Conservation (phyloP, 2,797 vertebrate genomes). For the Labeo calbasu region DNA sequence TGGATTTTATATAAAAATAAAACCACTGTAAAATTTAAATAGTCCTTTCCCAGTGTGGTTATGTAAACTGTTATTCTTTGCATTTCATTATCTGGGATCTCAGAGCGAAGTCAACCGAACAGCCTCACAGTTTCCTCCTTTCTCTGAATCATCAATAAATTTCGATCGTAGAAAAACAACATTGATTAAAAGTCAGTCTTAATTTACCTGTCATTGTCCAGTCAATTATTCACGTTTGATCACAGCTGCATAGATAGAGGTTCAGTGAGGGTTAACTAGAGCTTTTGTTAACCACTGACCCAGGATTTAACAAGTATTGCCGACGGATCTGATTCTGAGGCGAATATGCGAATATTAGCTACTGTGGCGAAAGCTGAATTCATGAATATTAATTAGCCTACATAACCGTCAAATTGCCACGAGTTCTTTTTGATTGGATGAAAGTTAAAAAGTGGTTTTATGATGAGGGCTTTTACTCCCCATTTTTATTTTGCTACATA, state of each 20-base stretch:
- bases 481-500: no score
- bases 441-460: no score
- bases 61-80: background rate
- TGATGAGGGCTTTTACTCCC: no score
- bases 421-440: no score
- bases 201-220: constrained; percentile 6
- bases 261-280: background rate
- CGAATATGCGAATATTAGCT: background rate
- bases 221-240: background rate
- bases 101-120: constrained; percentile 8
- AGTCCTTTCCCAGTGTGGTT: background rate
- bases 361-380: background rate
- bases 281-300: constrained; percentile 12
- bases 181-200: constrained; percentile 53
- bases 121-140: constrained; percentile 31
- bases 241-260: background rate
- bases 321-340: background rate
- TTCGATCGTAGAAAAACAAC: constrained; percentile 25
- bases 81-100: background rate
- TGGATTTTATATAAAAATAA: background rate
- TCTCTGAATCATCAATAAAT: constrained; percentile 46
- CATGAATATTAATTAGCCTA: background rate
- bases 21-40: background rate
- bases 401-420: no score
- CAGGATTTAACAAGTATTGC: background rate